phyloP scores from a whole-genome alignment of 1,140 invertebrate genomes.

The Geopemphigus sp. region DNA sequence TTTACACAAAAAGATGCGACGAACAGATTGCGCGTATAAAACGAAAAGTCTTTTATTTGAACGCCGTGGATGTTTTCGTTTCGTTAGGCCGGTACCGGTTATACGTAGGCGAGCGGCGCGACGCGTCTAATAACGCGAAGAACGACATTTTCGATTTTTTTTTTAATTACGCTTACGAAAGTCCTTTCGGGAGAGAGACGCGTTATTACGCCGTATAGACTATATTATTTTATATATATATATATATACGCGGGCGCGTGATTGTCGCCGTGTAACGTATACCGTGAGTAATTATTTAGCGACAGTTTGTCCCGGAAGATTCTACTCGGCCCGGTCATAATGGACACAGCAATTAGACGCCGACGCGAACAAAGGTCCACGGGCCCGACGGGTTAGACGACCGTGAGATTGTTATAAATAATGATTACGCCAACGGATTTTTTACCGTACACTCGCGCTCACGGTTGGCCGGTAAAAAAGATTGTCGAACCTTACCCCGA shows the following conservation, averaged over 20 bases:
- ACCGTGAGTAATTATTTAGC: background rate
- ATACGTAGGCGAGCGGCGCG: background rate
- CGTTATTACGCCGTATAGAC: background rate
- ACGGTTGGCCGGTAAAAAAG: too few relatives aligned
- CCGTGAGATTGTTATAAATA: background rate
- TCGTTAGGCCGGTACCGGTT: too few relatives aligned
- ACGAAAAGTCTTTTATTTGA: background rate
- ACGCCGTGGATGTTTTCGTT: background rate
- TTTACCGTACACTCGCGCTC: background rate
- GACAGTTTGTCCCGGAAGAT: constrained; percentile 20
- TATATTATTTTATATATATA: background rate
- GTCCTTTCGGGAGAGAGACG: background rate
- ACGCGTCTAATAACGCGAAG: background rate
- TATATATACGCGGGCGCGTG: background rate
- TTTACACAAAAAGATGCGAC: constrained; percentile 1
- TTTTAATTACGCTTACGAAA: constrained; percentile 23
- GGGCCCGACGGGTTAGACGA: background rate
- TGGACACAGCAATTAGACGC: constrained; percentile 20
- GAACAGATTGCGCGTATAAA: background rate
- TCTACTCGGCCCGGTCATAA: background rate
- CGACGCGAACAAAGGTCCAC: constrained; percentile 18
- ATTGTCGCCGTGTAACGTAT: background rate
- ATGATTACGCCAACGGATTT: background rate
- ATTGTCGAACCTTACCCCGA: too few relatives aligned
- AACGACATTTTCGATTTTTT: background rate